Percentiles rank a stretch among this genome's conserved stretches.
Evolutionary conservation across 2,888 invertebrate genomes (phyloP).

Genomic region (Beris morrisii): DNA sequence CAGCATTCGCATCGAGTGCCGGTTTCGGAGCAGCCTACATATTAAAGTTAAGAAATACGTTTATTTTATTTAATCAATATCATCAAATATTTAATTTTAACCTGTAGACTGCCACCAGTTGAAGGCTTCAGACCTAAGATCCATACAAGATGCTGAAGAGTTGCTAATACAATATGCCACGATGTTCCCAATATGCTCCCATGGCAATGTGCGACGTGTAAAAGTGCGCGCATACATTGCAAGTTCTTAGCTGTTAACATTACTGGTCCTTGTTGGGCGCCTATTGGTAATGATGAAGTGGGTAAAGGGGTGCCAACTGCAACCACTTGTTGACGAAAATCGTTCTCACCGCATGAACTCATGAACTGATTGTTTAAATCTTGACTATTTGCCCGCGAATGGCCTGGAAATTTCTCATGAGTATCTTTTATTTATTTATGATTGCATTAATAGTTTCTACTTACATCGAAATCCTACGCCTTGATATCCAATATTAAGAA

Average conservation of each 20-base stretch:
- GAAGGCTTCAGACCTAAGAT: conserved; percentile 94
- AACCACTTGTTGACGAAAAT: conserved; percentile 89
- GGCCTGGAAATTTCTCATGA: conserved; percentile 48
- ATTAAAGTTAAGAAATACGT: conserved; percentile 3
- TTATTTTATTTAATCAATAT: not conserved
- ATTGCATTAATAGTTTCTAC: conserved; percentile 6
- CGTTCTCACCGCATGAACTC: conserved; percentile 63
- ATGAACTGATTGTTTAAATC: conserved; percentile 60
- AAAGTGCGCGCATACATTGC: conserved; percentile 90
- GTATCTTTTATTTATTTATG: not conserved
- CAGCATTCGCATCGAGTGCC: conserved; percentile 73
- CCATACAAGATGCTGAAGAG: conserved; percentile 91
- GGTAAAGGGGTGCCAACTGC: conserved; percentile 96
- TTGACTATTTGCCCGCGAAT: conserved; percentile 58
- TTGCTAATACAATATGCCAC: conserved; percentile 95
- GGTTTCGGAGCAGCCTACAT: conserved; percentile 69
- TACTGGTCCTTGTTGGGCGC: conserved; percentile 66
- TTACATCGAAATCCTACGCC: conserved; percentile 57
- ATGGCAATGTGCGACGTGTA: conserved; percentile 87
- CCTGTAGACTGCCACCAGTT: conserved; percentile 85
- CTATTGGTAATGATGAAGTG: conserved; percentile 75
- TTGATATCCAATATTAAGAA: conserved; percentile 68
- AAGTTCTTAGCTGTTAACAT: conserved; percentile 98
- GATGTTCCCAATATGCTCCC: conserved; percentile 89
- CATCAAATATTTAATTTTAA: conserved; percentile 27